Evolutionary conservation across 2,888 invertebrate genomes (phyloP).

Genomic region (Euzophera pinguis): DNA sequence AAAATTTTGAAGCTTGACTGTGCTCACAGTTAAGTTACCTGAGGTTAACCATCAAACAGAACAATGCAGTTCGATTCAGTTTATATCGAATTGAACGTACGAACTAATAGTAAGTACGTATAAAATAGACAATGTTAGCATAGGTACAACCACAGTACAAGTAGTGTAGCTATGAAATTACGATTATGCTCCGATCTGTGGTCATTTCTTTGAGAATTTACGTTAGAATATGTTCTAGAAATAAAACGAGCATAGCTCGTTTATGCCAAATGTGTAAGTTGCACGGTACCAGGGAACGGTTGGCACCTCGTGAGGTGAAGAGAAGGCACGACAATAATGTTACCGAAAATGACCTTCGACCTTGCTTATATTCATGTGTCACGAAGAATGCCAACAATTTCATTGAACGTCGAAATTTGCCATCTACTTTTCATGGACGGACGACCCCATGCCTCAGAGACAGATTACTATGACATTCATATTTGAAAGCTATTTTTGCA

Average conservation of each 20-base stretch:
- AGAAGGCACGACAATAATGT: slow-evolving; percentile 14
- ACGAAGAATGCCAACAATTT: slow-evolving; percentile 17
- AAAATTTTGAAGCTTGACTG: too few species aligned
- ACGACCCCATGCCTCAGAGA: too few species aligned
- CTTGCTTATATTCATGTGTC: slow-evolving; percentile 36
- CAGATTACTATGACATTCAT: too few species aligned
- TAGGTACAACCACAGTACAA: not conserved
- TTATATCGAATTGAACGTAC: not conserved
- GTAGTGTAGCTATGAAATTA: too few species aligned
- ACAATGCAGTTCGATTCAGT: not conserved
- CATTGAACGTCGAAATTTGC: too few species aligned
- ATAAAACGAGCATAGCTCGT: not conserved
- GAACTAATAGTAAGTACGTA: not conserved
- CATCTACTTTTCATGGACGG: too few species aligned
- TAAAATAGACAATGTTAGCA: too few species aligned
- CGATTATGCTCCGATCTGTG: not conserved
- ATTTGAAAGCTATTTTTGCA: too few species aligned
- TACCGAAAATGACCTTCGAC: slow-evolving; percentile 46
- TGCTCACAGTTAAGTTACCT: too few species aligned
- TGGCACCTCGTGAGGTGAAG: slow-evolving; percentile 18
- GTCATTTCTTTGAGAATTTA: slow-evolving; percentile 4
- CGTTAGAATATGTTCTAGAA: not conserved
- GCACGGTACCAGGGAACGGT: slow-evolving; percentile 20
- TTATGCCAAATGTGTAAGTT: slow-evolving; percentile 20
- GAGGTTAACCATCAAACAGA: not conserved